These are phyloP conservation scores for Jaculus jaculus DNA, from an alignment of 2,113 vertebrate species.

Conservation along the genomic window DNA sequence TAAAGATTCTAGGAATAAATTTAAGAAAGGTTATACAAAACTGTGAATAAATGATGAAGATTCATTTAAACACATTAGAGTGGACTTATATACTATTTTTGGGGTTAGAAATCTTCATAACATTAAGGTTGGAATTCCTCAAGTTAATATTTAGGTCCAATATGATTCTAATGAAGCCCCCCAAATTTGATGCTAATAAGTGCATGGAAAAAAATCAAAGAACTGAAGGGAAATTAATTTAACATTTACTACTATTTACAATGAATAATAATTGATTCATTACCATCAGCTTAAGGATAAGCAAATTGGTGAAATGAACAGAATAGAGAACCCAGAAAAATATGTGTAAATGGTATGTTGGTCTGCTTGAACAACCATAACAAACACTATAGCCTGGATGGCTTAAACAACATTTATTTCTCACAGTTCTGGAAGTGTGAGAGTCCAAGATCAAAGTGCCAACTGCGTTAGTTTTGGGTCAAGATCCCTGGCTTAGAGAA, in stretches of 20 bases:
- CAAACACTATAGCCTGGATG: background rate
- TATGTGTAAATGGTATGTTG: background rate
- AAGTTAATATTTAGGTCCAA: slow-evolving; percentile 18
- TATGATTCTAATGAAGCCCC: slow-evolving; percentile 40
- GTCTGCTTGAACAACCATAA: no score
- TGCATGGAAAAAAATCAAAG: slow-evolving; percentile 8
- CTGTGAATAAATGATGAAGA: background rate
- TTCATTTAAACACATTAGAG: slow-evolving; percentile 33
- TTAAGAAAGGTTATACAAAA: background rate
- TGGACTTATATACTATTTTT: background rate
- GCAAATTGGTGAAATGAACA: background rate
- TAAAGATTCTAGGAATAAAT: background rate
- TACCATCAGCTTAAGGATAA: background rate
- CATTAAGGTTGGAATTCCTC: background rate
- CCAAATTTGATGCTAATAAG: slow-evolving; percentile 12
- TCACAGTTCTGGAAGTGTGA: background rate
- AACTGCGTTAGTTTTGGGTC: background rate
- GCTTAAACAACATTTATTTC: background rate
- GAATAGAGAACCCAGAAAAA: background rate
- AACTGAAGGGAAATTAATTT: background rate
- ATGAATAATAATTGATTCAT: background rate
- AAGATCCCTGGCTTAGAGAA: background rate
- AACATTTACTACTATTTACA: background rate
- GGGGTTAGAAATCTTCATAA: background rate
- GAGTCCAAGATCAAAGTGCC: background rate